Base-by-base conservation (phyloP, 2,888 invertebrate genomes). In the Aleiodes leptofemur region DNA sequence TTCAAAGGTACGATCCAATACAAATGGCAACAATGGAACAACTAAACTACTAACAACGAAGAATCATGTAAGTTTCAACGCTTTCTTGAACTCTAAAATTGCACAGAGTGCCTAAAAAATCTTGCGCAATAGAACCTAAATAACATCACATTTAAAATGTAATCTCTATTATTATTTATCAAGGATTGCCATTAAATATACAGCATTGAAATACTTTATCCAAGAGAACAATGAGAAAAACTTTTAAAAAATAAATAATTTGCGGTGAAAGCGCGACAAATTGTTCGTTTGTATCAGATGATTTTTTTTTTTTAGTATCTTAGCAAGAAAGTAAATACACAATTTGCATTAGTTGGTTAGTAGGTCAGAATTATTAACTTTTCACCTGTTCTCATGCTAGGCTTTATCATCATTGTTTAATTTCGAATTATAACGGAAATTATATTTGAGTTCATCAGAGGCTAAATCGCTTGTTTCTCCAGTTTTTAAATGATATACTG, bases 291-390 rank as follows among this genome's bases (percentile, higher is more conserved):
- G 74, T 77, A 43, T 43, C 43, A 11, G 43, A 9, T 74, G 66
- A 66, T 68, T 61, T 72, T 74, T 57, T 69, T 57, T 74, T 73
- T 76, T 75, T 72, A 69, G 68, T 16, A 38, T 16, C 23, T n/a
- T 23, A 23, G 55, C n/a, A 51, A 31, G 71, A 71, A 70, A 74
- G 55, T 53, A 51, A 70, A 57, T 23, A 23, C 23, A 23, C 43
- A 29, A 34, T 55, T 71, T 70, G 64, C 38, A 75, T 78, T 78
- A 77, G 77, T 81, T 77, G 79, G 79, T 81, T 78, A 81, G 77
- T 81, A 68, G 79, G 80, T 78, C 80, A 76, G 73, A 73, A 68
- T 74, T 72, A 70, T 61, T 71, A 73, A 66, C 73, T 75, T 75
- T 72, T 64, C 73, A 74, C 55, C 73, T 70, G 50, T 77, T 74